These are phyloP conservation scores for Chloroclystis v-ata DNA, from an alignment of 2,888 invertebrate genomes.

Conservation along the genomic window DNA sequence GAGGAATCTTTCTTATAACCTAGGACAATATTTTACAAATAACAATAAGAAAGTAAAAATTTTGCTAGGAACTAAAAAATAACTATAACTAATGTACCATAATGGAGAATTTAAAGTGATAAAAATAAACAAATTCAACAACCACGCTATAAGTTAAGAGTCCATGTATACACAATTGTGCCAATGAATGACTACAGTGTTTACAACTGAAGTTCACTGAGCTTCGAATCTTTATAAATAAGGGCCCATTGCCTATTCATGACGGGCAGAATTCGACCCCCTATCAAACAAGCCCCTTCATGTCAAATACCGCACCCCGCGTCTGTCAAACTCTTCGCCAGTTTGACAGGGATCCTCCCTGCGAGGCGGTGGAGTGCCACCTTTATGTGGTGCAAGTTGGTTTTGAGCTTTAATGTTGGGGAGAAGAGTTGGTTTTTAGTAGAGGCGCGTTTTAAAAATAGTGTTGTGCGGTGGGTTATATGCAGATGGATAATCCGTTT, in stretches of 20 bases:
- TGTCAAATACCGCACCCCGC: conserved; percentile 78
- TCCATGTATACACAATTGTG: neutral
- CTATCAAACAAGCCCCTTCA: conserved; percentile 78
- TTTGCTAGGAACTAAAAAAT: too few species aligned
- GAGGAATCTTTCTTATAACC: too few species aligned
- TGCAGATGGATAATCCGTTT: neutral
- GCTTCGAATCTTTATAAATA: conserved; percentile 76
- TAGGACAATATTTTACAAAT: too few species aligned
- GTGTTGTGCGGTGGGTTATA: conserved; percentile 2
- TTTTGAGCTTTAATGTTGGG: conserved; percentile 29
- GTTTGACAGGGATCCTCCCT: conserved; percentile 78
- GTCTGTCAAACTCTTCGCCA: conserved; percentile 79
- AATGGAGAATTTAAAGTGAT: too few species aligned
- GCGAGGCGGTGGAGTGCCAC: conserved; percentile 71
- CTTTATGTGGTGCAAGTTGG: conserved; percentile 37
- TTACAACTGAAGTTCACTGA: conserved; percentile 68
- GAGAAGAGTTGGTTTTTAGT: conserved; percentile 33
- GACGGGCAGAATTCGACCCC: conserved; percentile 73
- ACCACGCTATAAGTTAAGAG: too few species aligned
- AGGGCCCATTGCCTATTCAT: conserved; percentile 79
- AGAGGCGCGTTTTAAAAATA: conserved; percentile 1
- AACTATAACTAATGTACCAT: too few species aligned
- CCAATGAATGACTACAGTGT: conserved; percentile 49
- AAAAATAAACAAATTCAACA: too few species aligned
- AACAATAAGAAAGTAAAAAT: too few species aligned